These are phyloP conservation scores for Nothocercus nigrocapillus DNA, from an alignment of 2,113 vertebrate genomes.

Conservation along the genomic window DNA sequence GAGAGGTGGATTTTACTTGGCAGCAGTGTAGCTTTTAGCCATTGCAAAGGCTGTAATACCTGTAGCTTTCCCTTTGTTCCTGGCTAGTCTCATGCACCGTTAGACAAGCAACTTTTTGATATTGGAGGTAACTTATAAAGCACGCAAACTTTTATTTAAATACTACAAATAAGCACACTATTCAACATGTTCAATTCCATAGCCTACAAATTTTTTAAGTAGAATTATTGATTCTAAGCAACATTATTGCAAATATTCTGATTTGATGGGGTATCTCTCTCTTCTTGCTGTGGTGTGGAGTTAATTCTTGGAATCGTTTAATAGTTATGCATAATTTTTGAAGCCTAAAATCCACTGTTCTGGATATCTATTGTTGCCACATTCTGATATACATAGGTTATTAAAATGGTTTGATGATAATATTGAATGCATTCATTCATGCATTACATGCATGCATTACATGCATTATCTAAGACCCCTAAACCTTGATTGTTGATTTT, in stretches of 20 bases:
- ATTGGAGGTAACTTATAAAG: not conserved
- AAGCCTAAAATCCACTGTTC: not conserved
- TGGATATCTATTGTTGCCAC: not conserved
- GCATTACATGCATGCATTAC: no score
- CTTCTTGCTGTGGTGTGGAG: not conserved
- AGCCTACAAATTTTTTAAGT: not conserved
- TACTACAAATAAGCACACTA: not conserved
- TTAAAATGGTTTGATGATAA: not conserved
- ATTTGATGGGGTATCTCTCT: not conserved
- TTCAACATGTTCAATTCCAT: not conserved
- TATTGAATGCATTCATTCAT: no score
- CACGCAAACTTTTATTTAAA: fast-evolving
- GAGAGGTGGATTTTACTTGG: not conserved
- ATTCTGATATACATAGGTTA: not conserved
- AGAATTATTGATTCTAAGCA: not conserved
- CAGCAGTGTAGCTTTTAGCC: not conserved
- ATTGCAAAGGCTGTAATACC: not conserved
- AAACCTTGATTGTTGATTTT: not conserved
- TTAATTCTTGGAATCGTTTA: not conserved
- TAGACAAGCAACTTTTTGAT: not conserved
- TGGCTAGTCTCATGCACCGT: not conserved
- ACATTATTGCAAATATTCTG: not conserved
- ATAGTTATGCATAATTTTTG: not conserved
- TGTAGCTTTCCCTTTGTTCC: not conserved
- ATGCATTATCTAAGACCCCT: not conserved